Evolutionary conservation across 1,140 invertebrate genomes (phyloP).

Genomic region (Drosophila leontia): DNA sequence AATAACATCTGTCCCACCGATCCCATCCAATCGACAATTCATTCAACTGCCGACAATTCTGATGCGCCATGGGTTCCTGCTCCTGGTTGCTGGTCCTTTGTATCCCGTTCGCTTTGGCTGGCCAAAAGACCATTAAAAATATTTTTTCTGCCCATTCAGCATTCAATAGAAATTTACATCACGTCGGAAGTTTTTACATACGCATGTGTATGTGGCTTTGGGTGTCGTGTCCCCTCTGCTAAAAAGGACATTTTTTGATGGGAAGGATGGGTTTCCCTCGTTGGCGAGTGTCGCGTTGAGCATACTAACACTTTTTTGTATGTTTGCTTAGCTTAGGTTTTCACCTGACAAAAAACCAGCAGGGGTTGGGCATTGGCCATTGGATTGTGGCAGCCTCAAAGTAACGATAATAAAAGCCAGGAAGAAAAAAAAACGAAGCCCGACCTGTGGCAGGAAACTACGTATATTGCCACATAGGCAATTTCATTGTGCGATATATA

Average conservation of each 20-base stretch:
- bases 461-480: slow-evolving; percentile 73
- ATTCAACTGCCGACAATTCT: slow-evolving; percentile 63
- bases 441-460: slow-evolving; percentile 48
- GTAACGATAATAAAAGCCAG: slow-evolving; percentile 72
- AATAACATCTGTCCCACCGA: slow-evolving; percentile 21
- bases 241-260: slow-evolving; percentile 77
- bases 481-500: slow-evolving; percentile 69
- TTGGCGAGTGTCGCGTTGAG: slow-evolving; percentile 59
- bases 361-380: slow-evolving; percentile 22
- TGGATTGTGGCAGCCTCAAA: slow-evolving; percentile 44
- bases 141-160: slow-evolving; percentile 81
- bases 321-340: slow-evolving; percentile 71
- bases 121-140: slow-evolving; percentile 77
- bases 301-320: slow-evolving; percentile 77
- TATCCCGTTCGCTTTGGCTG: slow-evolving; percentile 33
- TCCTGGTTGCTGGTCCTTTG: slow-evolving; percentile 18
- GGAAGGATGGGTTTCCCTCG: background rate
- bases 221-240: slow-evolving; percentile 34
- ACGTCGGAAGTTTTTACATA: slow-evolving; percentile 78
- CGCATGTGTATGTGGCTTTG: slow-evolving; percentile 10
- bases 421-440: slow-evolving; percentile 14
- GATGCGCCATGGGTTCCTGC: slow-evolving; percentile 24
- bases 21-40: slow-evolving; percentile 41
- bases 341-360: slow-evolving; percentile 56
- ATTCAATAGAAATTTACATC: slow-evolving; percentile 84